Evolutionary conservation across 2,888 invertebrate species (phyloP), one percentile per base, ranked within the genome.

Genomic region (Drosophila tanythrix): DNA sequence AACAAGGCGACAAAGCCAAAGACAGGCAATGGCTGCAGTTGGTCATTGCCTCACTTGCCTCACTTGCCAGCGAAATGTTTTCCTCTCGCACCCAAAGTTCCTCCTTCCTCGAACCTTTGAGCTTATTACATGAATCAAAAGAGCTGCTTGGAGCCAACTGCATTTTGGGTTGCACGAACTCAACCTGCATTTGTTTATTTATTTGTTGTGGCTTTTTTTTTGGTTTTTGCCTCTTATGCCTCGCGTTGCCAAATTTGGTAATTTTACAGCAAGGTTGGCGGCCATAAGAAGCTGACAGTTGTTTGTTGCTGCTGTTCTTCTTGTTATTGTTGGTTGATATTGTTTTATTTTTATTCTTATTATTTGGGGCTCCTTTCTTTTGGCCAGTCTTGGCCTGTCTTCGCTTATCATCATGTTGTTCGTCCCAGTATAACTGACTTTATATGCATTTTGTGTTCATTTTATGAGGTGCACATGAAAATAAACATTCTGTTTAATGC

Each of bases 151-250:
- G 43, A 46, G 56, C n/a, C 36, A 38, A 50, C 46, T n/a, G 46
- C 43, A 21, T 43, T 69, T 82, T 66, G 65, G 62, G 31, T 46
- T 46, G 65, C 62, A 65, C 61, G 68, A 76, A 62, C 70, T 76
- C 77, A 53, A 66, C 65, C 80, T 74, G 82, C 65, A 76, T 89
- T 89, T 89, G 89, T 87, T 82, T 84, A 83, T 87, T 87, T 83
- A 85, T 88, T 88, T 83, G 69, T 74, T 72, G 72, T 70, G 62
- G 40, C 55, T 56, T 50, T 75, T 67, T 21, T 21, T 21, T 21
- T 21, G 21, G 51, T 51, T 55, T 48, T 55, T 53, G 25, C 21
- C 36, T 51, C 58, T 48, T 48, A 27, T 77, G 67, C 68, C 15
- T 65, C 46, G 53, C 33, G 21, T 48, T 63, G 48, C 72, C 88